phyloP scores from a whole-genome alignment of 2,113 vertebrate species.

The Danio rerio region GRCz12tu NC_133182.1:51596501-51597000 shows the following conservation, averaged over 20 bases:
- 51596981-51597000: slow-evolving; percentile 69
- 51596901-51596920: slow-evolving; percentile 53
- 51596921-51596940: slow-evolving; percentile 45
- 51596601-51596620: slow-evolving; percentile 6
- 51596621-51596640: slow-evolving; percentile 25
- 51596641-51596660: slow-evolving; percentile 53
- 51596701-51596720: slow-evolving; percentile 57
- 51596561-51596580: slow-evolving; percentile 40
- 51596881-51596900: slow-evolving; percentile 57
- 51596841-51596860: slow-evolving; percentile 60
- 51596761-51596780: slow-evolving; percentile 34
- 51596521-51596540: slow-evolving; percentile 43
- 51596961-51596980: slow-evolving; percentile 53
- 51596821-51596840: slow-evolving; percentile 49
- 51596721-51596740: slow-evolving; percentile 67
- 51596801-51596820: slow-evolving; percentile 45
- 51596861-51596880: slow-evolving; percentile 63
- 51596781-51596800: slow-evolving; percentile 55
- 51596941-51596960: slow-evolving; percentile 36
- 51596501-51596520: slow-evolving; percentile 23
- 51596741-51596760: slow-evolving; percentile 61
- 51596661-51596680: slow-evolving; percentile 61
- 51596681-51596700: slow-evolving; percentile 57
- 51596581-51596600: slow-evolving; percentile 58
- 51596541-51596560: slow-evolving; percentile 31